Percentiles rank a stretch among this genome's conserved stretches.
Evolutionary conservation across 2,888 invertebrate species (phyloP).

Genomic region (Graphium colonna): DNA sequence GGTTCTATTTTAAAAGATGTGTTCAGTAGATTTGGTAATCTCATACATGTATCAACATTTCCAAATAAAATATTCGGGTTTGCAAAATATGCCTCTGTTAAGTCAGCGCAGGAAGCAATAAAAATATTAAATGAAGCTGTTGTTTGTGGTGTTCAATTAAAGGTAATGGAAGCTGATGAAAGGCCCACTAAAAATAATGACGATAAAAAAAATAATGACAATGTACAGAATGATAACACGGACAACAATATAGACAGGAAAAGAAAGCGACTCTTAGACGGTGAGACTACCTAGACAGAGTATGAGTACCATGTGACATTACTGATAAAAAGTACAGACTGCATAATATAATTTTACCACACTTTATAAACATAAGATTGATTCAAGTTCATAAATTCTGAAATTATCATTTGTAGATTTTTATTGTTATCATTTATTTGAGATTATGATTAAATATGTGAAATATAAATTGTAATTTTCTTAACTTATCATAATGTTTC

Average conservation of each 20-base stretch:
- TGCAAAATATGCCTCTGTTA: conserved; percentile 90
- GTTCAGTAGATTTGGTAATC: conserved; percentile 93
- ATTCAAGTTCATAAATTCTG: too few species aligned
- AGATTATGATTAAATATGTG: too few species aligned
- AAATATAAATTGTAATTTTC: too few species aligned
- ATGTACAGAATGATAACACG: conserved; percentile 33
- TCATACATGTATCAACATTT: conserved; percentile 93
- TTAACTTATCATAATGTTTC: too few species aligned
- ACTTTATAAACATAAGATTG: too few species aligned
- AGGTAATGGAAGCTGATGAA: conserved; percentile 94
- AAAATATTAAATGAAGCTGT: conserved; percentile 87
- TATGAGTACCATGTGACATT: not conserved
- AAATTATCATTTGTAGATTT: too few species aligned
- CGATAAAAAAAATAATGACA: conserved; percentile 35
- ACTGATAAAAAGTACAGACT: conserved; percentile 12
- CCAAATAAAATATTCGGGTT: conserved; percentile 96
- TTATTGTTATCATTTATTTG: too few species aligned
- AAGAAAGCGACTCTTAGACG: conserved; percentile 46
- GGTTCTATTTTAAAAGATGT: conserved; percentile 88
- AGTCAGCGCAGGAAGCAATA: conserved; percentile 89
- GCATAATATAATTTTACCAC: conserved; percentile 12
- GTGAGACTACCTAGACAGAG: conserved; percentile 23
- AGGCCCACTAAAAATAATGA: conserved; percentile 49
- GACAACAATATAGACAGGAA: conserved; percentile 51
- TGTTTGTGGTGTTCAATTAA: conserved; percentile 88